Evolutionary conservation across 2,888 invertebrate genomes (phyloP), one percentile per base, ranked within the genome.

Genomic region (Ephialtes manifestator): DNA sequence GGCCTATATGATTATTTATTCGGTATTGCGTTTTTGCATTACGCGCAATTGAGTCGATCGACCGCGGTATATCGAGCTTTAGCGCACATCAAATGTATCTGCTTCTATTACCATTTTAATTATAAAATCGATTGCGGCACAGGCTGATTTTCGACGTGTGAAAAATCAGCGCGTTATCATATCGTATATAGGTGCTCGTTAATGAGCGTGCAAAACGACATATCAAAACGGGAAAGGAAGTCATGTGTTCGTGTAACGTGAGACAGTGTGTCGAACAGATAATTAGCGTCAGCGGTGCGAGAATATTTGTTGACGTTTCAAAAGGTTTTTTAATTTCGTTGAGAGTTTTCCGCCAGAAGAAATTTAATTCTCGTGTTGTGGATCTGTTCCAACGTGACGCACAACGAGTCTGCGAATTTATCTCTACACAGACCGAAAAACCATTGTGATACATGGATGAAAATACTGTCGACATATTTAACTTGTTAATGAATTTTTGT

Each of bases 311-410:
- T 1, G 53, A 53, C n/a, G 63, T 1, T 8, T 15, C 1, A 39
- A 80, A 65, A 55, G 15, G 20, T 13, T 65, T 80, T 80, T 80
- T 55, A 39, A 80, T 80, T 80, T 48, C 13, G 39, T 51, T 51
- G 51, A 72, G 63, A 53, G 79, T 72, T 65, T 79, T 71, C 39
- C 67, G 28, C 70, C 13, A 20, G 68, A 58, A 13, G 31, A 48
- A 60, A 79, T 60, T 60, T 13, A 53, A 43, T 55, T 28, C 11
- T 8, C 39, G n/a, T 20, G 24, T 24, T 11, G 24, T 24, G 20
- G 39, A 35, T 55, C 48, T 51, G 75, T 75, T 48, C 31, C 20
- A 35, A 48, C 2, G n/a, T 10, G 46, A 58, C 58, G 43, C 39
- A 74, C 39, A 46, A n/a, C 20, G 35, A 51, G 13, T 60, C 5